Evolutionary conservation across 2,888 invertebrate genomes (phyloP).

Genomic region (Pyralis farinalis): DNA sequence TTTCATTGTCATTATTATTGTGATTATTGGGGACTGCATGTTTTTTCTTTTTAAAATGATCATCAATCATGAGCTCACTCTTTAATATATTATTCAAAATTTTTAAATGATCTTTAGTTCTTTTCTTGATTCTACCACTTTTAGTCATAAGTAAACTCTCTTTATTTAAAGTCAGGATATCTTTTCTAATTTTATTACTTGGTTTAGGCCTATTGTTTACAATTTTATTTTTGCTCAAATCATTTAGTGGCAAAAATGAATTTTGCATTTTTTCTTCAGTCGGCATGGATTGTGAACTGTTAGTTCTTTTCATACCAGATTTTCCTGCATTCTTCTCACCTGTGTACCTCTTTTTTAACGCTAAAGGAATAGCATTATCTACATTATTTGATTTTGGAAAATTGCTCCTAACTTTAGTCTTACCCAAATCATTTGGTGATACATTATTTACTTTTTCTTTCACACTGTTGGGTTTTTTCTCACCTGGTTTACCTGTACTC

Average conservation of each 20-base stretch:
- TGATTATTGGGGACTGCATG: conserved; percentile 23
- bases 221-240: conserved; percentile 16
- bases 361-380: too few relatives aligned
- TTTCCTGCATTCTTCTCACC: conserved; percentile 30
- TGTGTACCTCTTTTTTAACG: conserved; percentile 14
- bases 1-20: conserved; percentile 73
- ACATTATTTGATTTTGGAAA: background rate
- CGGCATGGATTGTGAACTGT: too few relatives aligned
- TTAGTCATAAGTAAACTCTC: conserved; percentile 29
- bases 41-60: conserved; percentile 25
- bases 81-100: conserved; percentile 55
- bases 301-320: conserved; percentile 22
- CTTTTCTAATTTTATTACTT: conserved; percentile 7
- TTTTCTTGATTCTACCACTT: conserved; percentile 38
- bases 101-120: conserved; percentile 38
- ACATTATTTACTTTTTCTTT: conserved; percentile 10
- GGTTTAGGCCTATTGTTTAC: conserved; percentile 5
- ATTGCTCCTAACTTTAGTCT: background rate
- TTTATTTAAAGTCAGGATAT: conserved; percentile 10
- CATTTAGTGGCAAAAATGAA: conserved; percentile 25
- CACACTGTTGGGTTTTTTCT: conserved; percentile 19
- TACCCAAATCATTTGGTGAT: background rate
- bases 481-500: conserved; percentile 22
- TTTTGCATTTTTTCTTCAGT: conserved; percentile 26
- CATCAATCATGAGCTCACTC: conserved; percentile 54